phyloP scores from a whole-genome alignment of 2,797 vertebrate genomes.

The Trichosurus vulpecula region DNA sequence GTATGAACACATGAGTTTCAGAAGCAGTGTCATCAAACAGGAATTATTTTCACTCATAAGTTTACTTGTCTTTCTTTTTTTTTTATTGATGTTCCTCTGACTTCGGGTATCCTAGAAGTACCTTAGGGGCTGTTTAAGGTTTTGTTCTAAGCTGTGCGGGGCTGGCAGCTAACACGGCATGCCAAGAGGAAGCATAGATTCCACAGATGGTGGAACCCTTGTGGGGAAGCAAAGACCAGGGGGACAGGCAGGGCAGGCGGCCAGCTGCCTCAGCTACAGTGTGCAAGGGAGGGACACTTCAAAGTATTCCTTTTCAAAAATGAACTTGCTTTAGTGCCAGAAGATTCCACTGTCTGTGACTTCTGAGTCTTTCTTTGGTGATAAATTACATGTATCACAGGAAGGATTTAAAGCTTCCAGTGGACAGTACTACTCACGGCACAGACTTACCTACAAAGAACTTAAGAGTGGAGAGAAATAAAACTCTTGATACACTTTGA shows the following conservation, averaged over 20 bases:
- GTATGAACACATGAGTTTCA: not conserved
- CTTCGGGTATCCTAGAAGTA: not conserved
- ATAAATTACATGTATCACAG: not conserved
- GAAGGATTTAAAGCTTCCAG: not conserved
- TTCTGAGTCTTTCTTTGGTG: not conserved
- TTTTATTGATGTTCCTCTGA: not conserved
- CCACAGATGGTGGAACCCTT: not conserved
- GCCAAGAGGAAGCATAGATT: not conserved
- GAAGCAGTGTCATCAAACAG: not conserved
- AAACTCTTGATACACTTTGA: not conserved
- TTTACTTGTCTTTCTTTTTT: not conserved
- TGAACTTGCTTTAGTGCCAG: not conserved
- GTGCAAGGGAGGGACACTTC: not conserved
- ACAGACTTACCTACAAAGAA: not conserved
- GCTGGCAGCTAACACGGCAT: not conserved
- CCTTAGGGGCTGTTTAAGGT: not conserved
- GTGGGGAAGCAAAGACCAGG: not conserved
- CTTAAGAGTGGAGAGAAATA: not conserved
- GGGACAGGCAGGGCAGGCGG: not conserved
- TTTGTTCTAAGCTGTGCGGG: not conserved
- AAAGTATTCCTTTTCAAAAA: not conserved
- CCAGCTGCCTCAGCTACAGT: not conserved
- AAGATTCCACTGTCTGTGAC: not conserved
- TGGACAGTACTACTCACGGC: not conserved
- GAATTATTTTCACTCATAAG: not conserved